Evolutionary conservation across 2,888 invertebrate genomes (phyloP), one percentile per base, ranked within the genome.

Genomic region (Mycalesis mineus): DNA sequence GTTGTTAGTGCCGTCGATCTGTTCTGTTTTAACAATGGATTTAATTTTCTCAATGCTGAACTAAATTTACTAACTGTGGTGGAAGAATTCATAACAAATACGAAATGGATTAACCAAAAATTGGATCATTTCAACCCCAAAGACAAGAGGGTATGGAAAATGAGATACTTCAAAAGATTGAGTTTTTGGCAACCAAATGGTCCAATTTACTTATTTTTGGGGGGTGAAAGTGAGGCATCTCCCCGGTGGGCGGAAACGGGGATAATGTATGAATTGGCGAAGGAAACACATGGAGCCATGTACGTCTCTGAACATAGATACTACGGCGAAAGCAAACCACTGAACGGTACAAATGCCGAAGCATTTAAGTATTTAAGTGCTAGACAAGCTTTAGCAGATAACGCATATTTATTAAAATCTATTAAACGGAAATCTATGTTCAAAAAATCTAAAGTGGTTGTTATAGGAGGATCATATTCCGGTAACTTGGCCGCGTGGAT

Each of bases 401-500:
- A 78, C 14, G 84, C 82, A 2, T 69, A 65, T 40, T 60, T 88
- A 8, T 56, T 88, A 42, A 61, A 67, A 56, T 50, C 48, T 36
- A 74, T 87, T 7, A 82, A 81, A 70, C 62, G 62, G n/a, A 60
- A 60, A 13, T 66, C 72, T 0, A 55, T 65, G 15, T 85, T 72
- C 62, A 67, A 65, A 2, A 64, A 65, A 1, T 84, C 86, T 1
- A 86, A 87, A 72, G 76, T 87, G 0, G 80, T 88, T 0, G 76
- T 84, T 1, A 70, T 88, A 17, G 88, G 88, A 36, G 86, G 87
- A 8, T 88, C 87, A 2, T 88, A 88, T 55, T 73, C 86, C 1
- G 88, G 84, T 7, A 88, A 86, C 55, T 74, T 88, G 62, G 88
- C 88, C 17, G 84, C 84, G 1, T 88, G 88, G 88, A 77, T 86